phyloP scores from a whole-genome alignment of 2,888 invertebrate genomes.

The Lissonota sp. region DNA sequence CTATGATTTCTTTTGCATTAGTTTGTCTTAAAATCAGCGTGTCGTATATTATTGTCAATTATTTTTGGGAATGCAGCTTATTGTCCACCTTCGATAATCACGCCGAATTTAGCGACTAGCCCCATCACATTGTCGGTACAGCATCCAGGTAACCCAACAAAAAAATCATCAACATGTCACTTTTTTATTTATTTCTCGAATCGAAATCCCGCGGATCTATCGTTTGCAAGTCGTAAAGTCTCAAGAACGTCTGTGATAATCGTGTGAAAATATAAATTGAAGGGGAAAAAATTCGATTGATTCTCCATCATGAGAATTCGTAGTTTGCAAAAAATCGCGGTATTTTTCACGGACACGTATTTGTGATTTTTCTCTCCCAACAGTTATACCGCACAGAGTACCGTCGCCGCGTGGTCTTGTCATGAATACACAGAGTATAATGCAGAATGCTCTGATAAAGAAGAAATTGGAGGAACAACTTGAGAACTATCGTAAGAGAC shows the following conservation, averaged over 20 bases:
- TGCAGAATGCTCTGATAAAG: slow-evolving; percentile 94
- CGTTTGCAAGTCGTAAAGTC: too few relatives aligned
- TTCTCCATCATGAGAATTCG: too few relatives aligned
- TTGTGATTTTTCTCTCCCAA: slow-evolving; percentile 67
- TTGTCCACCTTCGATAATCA: slow-evolving; percentile 85
- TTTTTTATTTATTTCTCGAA: neutral
- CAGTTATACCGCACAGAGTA: slow-evolving; percentile 89
- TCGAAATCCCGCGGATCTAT: too few relatives aligned
- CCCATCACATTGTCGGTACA: slow-evolving; percentile 88
- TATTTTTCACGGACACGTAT: slow-evolving; percentile 50
- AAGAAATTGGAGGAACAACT: slow-evolving; percentile 95
- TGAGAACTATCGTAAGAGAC: slow-evolving; percentile 92
- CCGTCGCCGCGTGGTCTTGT: slow-evolving; percentile 94
- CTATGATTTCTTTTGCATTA: slow-evolving; percentile 1
- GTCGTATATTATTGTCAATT: slow-evolving; percentile 27
- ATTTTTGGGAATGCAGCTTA: slow-evolving; percentile 88
- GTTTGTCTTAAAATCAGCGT: slow-evolving; percentile 22
- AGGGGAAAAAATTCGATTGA: too few relatives aligned
- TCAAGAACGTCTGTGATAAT: too few relatives aligned
- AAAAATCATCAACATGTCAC: slow-evolving; percentile 30
- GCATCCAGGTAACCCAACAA: slow-evolving; percentile 89
- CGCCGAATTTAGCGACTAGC: slow-evolving; percentile 88
- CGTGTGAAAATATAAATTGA: too few relatives aligned
- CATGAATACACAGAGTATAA: slow-evolving; percentile 93
- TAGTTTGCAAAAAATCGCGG: slow-evolving; percentile 17